Evolutionary conservation across 2,888 invertebrate species (phyloP).

Genomic region (Stegophylla sp.): DNA sequence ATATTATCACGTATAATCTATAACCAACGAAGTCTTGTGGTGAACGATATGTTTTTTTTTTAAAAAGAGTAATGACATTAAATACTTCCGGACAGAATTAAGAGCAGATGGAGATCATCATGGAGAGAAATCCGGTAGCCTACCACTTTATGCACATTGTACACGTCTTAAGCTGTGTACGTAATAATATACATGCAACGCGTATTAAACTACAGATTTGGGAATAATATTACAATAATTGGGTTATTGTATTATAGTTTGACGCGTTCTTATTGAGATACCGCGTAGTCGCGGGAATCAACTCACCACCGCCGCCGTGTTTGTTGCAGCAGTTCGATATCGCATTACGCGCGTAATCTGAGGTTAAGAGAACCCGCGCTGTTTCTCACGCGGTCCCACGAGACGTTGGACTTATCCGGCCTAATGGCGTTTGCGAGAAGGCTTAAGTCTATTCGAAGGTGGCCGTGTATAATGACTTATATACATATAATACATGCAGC

Average conservation of each 20-base stretch:
- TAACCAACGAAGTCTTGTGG: neutral
- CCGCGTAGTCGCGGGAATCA: neutral
- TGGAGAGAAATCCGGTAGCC: too few species aligned
- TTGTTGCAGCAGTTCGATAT: conserved; percentile 41
- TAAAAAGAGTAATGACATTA: conserved; percentile 3
- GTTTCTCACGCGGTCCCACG: conserved; percentile 10
- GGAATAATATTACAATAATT: neutral
- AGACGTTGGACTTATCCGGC: conserved; percentile 56
- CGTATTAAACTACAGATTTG: too few species aligned
- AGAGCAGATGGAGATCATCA: too few species aligned
- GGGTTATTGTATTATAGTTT: neutral
- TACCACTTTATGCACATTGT: too few species aligned
- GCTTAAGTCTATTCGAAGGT: conserved; percentile 23
- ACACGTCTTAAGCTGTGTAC: too few species aligned
- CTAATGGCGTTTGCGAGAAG: conserved; percentile 46
- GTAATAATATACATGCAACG: too few species aligned
- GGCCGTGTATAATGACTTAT: neutral
- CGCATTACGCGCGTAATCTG: conserved; percentile 45
- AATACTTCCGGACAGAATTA: too few species aligned
- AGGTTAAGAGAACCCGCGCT: conserved; percentile 21
- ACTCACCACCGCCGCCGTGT: neutral
- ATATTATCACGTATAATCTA: conserved; percentile 11
- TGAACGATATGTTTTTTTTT: conserved; percentile 18
- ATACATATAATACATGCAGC: neutral
- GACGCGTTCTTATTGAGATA: conserved; percentile 9